Evolutionary conservation across 2,888 invertebrate species (phyloP).

Genomic region (Pimpla rufipes): DNA sequence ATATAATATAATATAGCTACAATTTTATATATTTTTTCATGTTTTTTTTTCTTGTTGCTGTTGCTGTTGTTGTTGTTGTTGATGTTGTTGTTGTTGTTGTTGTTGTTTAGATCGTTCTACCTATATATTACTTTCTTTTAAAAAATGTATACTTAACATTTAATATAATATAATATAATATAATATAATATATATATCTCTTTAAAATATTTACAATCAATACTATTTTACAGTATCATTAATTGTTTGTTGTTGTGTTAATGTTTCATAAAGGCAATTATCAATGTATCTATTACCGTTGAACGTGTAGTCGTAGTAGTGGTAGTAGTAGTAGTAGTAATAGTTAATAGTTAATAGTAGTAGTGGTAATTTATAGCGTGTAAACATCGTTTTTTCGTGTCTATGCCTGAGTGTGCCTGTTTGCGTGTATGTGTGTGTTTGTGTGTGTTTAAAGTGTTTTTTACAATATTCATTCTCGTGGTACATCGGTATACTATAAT

Average conservation of each 20-base stretch:
- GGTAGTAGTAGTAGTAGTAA: constrained; percentile 35
- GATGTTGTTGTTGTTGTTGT: constrained; percentile 47
- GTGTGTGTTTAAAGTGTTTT: constrained; percentile 64
- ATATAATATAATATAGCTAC: constrained; percentile 84
- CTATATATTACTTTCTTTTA: constrained; percentile 85
- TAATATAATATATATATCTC: constrained; percentile 78
- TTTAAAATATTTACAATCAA: constrained; percentile 84
- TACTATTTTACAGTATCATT: constrained; percentile 83
- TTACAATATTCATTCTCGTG: constrained; percentile 79
- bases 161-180: constrained; percentile 78
- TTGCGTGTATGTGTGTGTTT: constrained; percentile 12
- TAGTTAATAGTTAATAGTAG: constrained; percentile 68
- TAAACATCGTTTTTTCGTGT: constrained; percentile 75
- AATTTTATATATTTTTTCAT: constrained; percentile 77
- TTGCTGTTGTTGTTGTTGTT: constrained; percentile 5
- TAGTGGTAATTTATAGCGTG: constrained; percentile 71
- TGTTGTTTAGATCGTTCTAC: constrained; percentile 72
- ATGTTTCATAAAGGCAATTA: constrained; percentile 85
- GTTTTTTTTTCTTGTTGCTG: constrained; percentile 49
- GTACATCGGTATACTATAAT: constrained; percentile 74
- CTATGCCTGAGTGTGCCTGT: not conserved
- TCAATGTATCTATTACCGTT: constrained; percentile 83
- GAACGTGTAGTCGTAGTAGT: constrained; percentile 74
- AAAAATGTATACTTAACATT: constrained; percentile 85
- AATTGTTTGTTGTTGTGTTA: constrained; percentile 78